These are phyloP conservation scores for Drosophila siamana DNA, from an alignment of 2,888 invertebrate genomes.

Conservation along the genomic window DNA sequence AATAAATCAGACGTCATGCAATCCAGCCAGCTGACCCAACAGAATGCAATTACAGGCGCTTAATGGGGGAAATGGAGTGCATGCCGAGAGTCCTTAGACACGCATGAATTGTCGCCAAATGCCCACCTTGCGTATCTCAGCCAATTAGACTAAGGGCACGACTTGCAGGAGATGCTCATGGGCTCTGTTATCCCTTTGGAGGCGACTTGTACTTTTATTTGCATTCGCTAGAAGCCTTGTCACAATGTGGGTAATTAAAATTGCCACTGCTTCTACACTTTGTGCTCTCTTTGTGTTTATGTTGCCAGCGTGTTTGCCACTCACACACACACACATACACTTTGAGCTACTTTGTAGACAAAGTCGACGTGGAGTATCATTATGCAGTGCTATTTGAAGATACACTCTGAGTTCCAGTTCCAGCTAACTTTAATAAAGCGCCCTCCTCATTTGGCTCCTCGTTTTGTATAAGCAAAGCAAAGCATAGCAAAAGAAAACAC, in stretches of 20 bases:
- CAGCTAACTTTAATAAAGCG: constrained; percentile 64
- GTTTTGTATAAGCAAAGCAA: constrained; percentile 19
- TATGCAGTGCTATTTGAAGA: constrained; percentile 35
- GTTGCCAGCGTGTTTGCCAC: constrained; percentile 51
- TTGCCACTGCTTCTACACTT: constrained; percentile 48
- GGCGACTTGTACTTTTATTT: constrained; percentile 53
- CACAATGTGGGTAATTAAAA: constrained; percentile 80
- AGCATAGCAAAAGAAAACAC: constrained; percentile 32
- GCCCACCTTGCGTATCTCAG: constrained; percentile 9
- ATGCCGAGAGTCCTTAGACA: constrained; percentile 13
- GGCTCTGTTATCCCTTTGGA: constrained; percentile 29
- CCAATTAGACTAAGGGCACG: constrained; percentile 24
- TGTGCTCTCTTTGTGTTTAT: constrained; percentile 56
- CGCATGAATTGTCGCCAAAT: constrained; percentile 17
- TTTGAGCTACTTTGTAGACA: constrained; percentile 40
- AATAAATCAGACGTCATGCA: constrained; percentile 69
- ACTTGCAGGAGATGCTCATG: neutral
- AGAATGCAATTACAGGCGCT: constrained; percentile 40
- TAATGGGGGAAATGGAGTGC: constrained; percentile 27
- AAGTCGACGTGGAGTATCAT: constrained; percentile 23
- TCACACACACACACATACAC: constrained; percentile 27
- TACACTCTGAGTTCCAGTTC: constrained; percentile 41
- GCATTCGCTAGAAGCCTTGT: constrained; percentile 40
- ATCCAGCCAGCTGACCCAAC: constrained; percentile 10
- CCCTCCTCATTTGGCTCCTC: constrained; percentile 5